Evolutionary conservation across 2,797 vertebrate genomes (phyloP), one percentile per base, ranked within the genome.

Genomic region (Phyllotis vaccarum): DNA sequence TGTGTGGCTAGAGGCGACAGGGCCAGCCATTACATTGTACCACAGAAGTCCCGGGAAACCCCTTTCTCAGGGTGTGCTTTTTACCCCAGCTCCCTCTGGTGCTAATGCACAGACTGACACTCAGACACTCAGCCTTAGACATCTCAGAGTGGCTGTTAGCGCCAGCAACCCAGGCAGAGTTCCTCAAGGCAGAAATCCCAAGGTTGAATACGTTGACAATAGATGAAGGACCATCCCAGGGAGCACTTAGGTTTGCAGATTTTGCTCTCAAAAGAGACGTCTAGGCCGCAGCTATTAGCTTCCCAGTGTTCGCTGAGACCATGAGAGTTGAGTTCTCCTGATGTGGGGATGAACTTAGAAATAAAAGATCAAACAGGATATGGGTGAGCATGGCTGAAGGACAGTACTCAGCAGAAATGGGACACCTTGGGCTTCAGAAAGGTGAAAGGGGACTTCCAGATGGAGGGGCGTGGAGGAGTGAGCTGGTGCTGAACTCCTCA

Each of bases 51-150:
- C 46, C 13, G 2, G 3, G n/a, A 81, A 74, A 24, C 74, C 46
- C 46, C 81, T 93, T 85, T 21, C 19, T n/a, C 37, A 11, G 0
- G 6, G 56, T 58, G 34, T 52, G 58, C 64, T 60, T 5, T 58
- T 27, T 6, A 86, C 56, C 49, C 34, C 0, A 0, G 24, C 13
- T 17, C 24, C 3, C 0, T 24, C 2, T 2, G 60, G 58, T n/a
- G 2, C 80, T 29, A 13, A 13, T 29, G 19, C 22, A 21, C 34
- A 6, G 54, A 2, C 34, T 37, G 24, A 56, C 31, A 1, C n/a
- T 49, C 22, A 34, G 75, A 29, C 37, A 6, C 31, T 12, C 6
- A 17, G 2, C 68, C 16, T 62, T 52, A 58, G 21, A 58, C 19
- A 21, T 58, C 56, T 58, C 37, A 21, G 37, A 29, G 3, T 22